Percentiles rank a stretch among this genome's conserved stretches.
Conservation (phyloP, 2,113 vertebrate species). For the Brachirus orientalis region DNA sequence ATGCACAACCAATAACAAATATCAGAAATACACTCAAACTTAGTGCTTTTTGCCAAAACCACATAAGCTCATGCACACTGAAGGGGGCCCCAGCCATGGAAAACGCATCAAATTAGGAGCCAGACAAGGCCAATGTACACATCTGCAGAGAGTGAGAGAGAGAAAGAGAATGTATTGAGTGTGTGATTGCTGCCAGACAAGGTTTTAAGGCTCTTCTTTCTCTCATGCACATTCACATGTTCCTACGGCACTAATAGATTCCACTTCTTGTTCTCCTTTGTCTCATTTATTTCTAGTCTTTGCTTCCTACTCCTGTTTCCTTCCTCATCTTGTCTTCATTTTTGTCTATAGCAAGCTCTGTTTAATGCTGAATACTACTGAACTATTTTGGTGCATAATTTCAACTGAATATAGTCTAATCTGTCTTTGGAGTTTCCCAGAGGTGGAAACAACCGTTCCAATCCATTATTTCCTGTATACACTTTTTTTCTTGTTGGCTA, state of each 20-base stretch:
- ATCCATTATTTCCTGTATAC: conserved; percentile 8
- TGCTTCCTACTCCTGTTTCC: background rate
- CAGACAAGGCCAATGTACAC: conserved; percentile 38
- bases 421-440: conserved; percentile 5
- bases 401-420: conserved; percentile 6
- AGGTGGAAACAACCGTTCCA: conserved; percentile 29
- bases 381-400: background rate
- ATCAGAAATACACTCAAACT: conserved; percentile 52
- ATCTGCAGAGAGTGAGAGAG: conserved; percentile 35
- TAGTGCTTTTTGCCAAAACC: conserved; percentile 47
- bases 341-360: background rate
- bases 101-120: conserved; percentile 68
- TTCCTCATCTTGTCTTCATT: conserved; percentile 19
- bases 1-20: conserved; percentile 46
- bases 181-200: conserved; percentile 56
- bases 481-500: conserved; percentile 7
- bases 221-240: conserved; percentile 12
- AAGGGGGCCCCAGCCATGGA: conserved; percentile 58
- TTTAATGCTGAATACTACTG: conserved; percentile 6
- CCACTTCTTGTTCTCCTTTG: conserved; percentile 38
- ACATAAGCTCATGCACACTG: conserved; percentile 4
- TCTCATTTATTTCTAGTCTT: conserved; percentile 32
- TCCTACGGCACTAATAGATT: conserved; percentile 31
- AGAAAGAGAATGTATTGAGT: conserved; percentile 14
- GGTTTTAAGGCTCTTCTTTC: conserved; percentile 48